Evolutionary conservation across 53 echinoderm and acorn worm species (phyloP), one percentile per base, ranked within the genome.

Genomic region (Paelopatides confundens): DNA sequence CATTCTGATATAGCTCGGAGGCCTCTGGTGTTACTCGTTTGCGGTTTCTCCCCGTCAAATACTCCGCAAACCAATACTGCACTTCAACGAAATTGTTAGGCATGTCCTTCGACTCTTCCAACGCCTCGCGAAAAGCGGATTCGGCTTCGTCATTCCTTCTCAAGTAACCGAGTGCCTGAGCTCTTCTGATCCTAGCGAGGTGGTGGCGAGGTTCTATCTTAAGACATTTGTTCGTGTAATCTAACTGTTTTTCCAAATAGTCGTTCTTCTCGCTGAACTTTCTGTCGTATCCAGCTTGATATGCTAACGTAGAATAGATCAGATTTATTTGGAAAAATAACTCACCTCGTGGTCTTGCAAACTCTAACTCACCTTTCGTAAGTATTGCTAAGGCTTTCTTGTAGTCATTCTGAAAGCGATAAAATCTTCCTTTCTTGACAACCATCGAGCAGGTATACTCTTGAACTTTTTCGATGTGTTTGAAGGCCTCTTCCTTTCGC

Each of bases 361-460:
- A 43, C 4, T 71, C 43, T 53, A 17, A 53, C 35, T 26, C 27
- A 8, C 38, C 71, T 71, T 71, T 71, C 12, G 18, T 71, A 3
- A 71, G 26, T 32, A 71, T 27, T 24, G 2, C 43, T 0, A 71
- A 21, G 8, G 71, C 71, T 71, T 43, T 71, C 1, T 18, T 24
- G 43, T 26, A 71, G 4, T 71, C 71, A 6, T 71, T 36, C 26
- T 37, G 39, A 37, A 24, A 27, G 37, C 71, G 71, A 38, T 71
- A 71, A 71, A 71, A 71, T 5, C 71, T 14, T 8, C 71, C 71
- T 26, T 71, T 71, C 8, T 71, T 71, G 71, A 71, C 38, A 21
- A 38, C 43, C 27, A 38, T 43, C 23, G 38, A 38, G 43, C 71
- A 71, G 1, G 17, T 21, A 24, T 5, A 11, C 8, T 29, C 24